phyloP scores from a whole-genome alignment of 2,797 vertebrate species.

The Falco naumanni region DNA sequence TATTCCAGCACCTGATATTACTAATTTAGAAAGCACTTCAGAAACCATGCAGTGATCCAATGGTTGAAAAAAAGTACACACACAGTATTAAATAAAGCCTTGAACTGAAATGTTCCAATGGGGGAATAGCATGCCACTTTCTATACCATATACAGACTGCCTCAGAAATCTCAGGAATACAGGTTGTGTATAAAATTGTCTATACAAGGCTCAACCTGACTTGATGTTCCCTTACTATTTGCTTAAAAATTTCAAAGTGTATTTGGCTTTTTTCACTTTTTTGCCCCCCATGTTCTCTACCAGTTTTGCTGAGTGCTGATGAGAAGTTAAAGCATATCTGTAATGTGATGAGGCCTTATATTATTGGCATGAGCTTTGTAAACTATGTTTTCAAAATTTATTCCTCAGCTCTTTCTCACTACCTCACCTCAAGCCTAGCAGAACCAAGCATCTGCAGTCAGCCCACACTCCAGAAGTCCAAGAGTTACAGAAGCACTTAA shows the following conservation, averaged over 20 bases:
- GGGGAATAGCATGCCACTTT: background rate
- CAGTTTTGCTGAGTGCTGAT: background rate
- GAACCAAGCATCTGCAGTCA: background rate
- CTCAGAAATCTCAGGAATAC: background rate
- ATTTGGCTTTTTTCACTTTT: background rate
- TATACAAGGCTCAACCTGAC: background rate
- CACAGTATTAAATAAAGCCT: background rate
- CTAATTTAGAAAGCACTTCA: slow-evolving; percentile 16
- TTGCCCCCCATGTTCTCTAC: background rate
- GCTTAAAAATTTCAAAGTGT: background rate
- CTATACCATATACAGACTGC: background rate
- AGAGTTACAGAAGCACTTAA: background rate
- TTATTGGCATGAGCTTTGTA: background rate
- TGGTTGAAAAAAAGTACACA: background rate
- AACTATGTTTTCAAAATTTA: background rate
- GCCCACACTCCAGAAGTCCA: background rate
- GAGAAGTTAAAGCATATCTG: background rate
- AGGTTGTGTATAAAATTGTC: fast-evolving
- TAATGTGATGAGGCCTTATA: background rate
- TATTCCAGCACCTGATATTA: slow-evolving; percentile 15
- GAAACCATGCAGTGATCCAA: background rate
- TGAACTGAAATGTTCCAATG: background rate
- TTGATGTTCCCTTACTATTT: background rate
- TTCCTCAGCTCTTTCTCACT: background rate
- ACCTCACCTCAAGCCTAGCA: background rate